Evolutionary conservation across 2,113 vertebrate species (phyloP).

Genomic region (Stomatorhinus ivindoensis): DNA sequence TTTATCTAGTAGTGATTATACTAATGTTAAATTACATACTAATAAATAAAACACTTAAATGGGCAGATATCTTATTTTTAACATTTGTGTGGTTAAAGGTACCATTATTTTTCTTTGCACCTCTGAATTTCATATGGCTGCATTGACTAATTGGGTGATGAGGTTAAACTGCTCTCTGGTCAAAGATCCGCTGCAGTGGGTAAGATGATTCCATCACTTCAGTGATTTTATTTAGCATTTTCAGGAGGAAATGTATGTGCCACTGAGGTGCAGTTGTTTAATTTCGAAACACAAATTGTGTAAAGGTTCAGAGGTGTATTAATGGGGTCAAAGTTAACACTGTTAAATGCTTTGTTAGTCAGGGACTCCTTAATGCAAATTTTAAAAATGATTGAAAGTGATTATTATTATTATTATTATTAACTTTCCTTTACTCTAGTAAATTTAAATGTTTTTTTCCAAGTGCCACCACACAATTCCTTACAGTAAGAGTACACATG

Average conservation of each 20-base stretch:
- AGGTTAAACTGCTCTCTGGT: background rate
- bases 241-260: background rate
- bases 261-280: background rate
- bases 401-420: background rate
- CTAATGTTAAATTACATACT: background rate
- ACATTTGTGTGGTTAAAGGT: background rate
- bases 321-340: slow-evolving; percentile 22
- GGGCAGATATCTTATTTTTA: background rate
- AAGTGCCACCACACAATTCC: background rate
- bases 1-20: background rate
- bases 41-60: background rate
- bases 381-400: background rate
- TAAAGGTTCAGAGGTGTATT: slow-evolving; percentile 44
- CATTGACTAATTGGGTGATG: background rate
- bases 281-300: slow-evolving; percentile 4
- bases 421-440: background rate
- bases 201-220: background rate
- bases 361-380: background rate
- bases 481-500: background rate
- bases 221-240: background rate
- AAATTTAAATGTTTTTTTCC: background rate
- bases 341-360: background rate
- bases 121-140: background rate
- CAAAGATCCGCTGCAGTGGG: background rate
- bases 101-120: background rate